phyloP scores from a whole-genome alignment of 2,888 invertebrate genomes.

The Chrysodeixis includens region DNA sequence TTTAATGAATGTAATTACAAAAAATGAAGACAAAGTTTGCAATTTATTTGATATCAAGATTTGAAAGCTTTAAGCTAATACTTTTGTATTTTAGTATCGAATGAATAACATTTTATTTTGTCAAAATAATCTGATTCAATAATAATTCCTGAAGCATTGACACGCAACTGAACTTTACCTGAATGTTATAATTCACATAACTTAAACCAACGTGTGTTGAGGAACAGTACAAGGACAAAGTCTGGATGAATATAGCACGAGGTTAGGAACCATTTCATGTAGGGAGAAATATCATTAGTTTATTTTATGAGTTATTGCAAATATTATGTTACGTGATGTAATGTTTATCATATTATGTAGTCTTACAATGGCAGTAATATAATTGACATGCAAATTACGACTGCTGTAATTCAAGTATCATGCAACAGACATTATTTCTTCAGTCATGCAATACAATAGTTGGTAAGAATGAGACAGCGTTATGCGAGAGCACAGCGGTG shows the following conservation, averaged over 20 bases:
- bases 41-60: not conserved
- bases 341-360: slow-evolving; percentile 30
- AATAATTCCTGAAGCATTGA: slow-evolving; percentile 21
- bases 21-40: not conserved
- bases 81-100: not conserved
- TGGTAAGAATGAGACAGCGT: slow-evolving; percentile 22
- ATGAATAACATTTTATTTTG: not conserved
- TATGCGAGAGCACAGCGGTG: not conserved
- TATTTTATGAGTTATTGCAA: slow-evolving; percentile 14
- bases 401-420: slow-evolving; percentile 39
- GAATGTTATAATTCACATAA: not conserved
- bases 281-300: slow-evolving; percentile 7
- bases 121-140: not conserved
- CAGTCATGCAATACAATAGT: slow-evolving; percentile 50
- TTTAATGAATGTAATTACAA: not conserved
- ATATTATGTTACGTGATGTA: slow-evolving; percentile 29
- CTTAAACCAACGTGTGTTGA: slow-evolving; percentile 10
- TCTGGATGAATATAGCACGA: slow-evolving; percentile 18
- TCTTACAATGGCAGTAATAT: slow-evolving; percentile 50
- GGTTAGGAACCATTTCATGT: slow-evolving; percentile 44
- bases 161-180: not conserved
- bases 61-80: not conserved
- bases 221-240: slow-evolving; percentile 38
- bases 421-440: slow-evolving; percentile 42
- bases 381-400: slow-evolving; percentile 54